Evolutionary conservation across 2,888 invertebrate species (phyloP).

Genomic region (Cephus spinipes): DNA sequence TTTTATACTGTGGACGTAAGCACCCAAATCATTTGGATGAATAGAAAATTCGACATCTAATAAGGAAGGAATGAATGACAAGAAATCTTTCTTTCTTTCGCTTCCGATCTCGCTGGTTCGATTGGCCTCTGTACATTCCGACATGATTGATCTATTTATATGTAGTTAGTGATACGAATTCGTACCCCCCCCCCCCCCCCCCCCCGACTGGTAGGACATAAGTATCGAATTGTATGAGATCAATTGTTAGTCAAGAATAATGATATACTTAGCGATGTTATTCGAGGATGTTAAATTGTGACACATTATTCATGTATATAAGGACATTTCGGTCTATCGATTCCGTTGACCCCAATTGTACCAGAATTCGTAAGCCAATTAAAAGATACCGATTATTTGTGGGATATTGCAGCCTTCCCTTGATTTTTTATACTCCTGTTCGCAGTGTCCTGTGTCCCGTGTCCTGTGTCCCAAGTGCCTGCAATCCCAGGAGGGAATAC

Average conservation of each 20-base stretch:
- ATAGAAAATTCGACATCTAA: not conserved
- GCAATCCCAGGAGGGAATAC: not conserved
- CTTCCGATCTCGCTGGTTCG: not conserved
- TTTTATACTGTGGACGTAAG: not conserved
- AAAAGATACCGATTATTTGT: conserved; percentile 50
- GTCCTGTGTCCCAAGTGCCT: not conserved
- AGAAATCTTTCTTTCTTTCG: not conserved
- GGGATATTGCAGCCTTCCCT: conserved; percentile 24
- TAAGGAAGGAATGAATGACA: not conserved
- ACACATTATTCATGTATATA: conserved; percentile 50
- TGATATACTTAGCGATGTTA: conserved; percentile 31
- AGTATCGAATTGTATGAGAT: conserved; percentile 46
- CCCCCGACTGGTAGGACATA: conserved; percentile 40
- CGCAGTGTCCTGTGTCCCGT: not conserved
- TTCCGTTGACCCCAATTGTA: conserved; percentile 52
- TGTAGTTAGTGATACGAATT: not conserved
- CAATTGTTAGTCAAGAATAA: conserved; percentile 45
- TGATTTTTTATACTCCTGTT: not conserved
- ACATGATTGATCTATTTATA: not conserved
- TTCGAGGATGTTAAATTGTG: conserved; percentile 45
- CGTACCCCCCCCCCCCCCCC: not conserved
- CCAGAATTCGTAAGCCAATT: conserved; percentile 52
- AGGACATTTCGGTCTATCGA: conserved; percentile 41
- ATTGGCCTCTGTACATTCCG: not conserved
- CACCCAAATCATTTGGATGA: not conserved